Percentiles rank a stretch among this genome's conserved stretches.
Evolutionary conservation across 1,140 invertebrate genomes (phyloP).

Genomic region (Drosophila navojoa): DNA sequence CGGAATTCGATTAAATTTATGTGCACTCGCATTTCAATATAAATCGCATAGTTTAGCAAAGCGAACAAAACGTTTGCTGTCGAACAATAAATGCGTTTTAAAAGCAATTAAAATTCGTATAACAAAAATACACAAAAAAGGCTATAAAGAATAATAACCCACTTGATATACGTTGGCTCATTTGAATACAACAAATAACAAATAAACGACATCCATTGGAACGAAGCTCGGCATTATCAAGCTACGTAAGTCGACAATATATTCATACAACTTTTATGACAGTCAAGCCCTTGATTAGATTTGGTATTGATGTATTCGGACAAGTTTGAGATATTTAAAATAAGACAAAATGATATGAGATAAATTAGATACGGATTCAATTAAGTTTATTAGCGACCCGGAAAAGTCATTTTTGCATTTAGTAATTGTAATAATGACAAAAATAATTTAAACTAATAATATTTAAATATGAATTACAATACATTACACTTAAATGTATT

Average conservation of each 20-base stretch:
- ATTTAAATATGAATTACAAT: no score
- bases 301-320: not conserved
- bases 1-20: slow-evolving; percentile 42
- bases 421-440: no score
- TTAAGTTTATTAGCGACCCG: no score
- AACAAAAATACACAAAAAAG: slow-evolving; percentile 44
- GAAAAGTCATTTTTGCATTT: no score
- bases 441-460: no score
- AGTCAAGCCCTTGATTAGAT: slow-evolving; percentile 4
- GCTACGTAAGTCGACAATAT: slow-evolving; percentile 47
- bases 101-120: slow-evolving; percentile 67
- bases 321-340: not conserved
- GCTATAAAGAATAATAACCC: slow-evolving; percentile 60
- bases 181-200: slow-evolving; percentile 57
- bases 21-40: slow-evolving; percentile 53
- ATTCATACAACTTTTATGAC: slow-evolving; percentile 26
- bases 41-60: slow-evolving; percentile 47
- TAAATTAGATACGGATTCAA: no score
- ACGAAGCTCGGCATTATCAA: slow-evolving; percentile 17
- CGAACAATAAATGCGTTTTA: slow-evolving; percentile 69
- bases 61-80: slow-evolving; percentile 64
- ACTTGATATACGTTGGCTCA: slow-evolving; percentile 55
- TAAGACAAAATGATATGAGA: no score
- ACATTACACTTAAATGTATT: no score
- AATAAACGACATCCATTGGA: slow-evolving; percentile 33